A percentile compares a stretch with the other conserved stretches of the same genome.
Evolutionary conservation across 2,888 invertebrate species (phyloP).

Genomic region (Esperia sulphurella): DNA sequence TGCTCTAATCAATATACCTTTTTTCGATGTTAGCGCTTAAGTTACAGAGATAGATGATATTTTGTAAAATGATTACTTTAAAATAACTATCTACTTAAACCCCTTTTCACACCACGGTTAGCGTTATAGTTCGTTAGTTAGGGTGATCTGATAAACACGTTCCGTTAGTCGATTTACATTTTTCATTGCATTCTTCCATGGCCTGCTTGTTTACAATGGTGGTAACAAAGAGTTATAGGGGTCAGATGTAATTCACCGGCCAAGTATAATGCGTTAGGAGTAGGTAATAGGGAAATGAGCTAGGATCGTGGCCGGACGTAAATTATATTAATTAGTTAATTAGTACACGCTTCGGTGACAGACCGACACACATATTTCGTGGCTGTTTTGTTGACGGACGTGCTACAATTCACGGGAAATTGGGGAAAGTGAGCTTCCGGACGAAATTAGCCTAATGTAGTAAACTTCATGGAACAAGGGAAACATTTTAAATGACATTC

Average conservation of each 20-base stretch:
- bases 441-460: neutral
- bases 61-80: too few relatives aligned
- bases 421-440: conserved; percentile 32
- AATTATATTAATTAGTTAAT: conserved; percentile 51
- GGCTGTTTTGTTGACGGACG: conserved; percentile 19
- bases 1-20: too few relatives aligned
- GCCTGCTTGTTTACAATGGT: conserved; percentile 22
- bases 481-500: too few relatives aligned
- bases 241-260: conserved; percentile 30
- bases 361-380: conserved; percentile 10
- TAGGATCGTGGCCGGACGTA: conserved; percentile 42
- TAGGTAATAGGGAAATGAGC: conserved; percentile 7
- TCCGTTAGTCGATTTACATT: conserved; percentile 39
- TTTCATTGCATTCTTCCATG: conserved; percentile 35
- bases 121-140: conserved; percentile 37
- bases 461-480: too few relatives aligned
- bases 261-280: conserved; percentile 14
- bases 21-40: too few relatives aligned
- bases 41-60: too few relatives aligned
- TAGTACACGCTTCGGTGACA: conserved; percentile 29
- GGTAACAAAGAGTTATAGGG: conserved; percentile 25
- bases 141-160: conserved; percentile 44
- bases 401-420: conserved; percentile 39
- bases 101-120: conserved; percentile 14
- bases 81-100: too few relatives aligned